Base-by-base conservation (phyloP, 2,113 vertebrate species). In the Nannobrachium achirus region DNA sequence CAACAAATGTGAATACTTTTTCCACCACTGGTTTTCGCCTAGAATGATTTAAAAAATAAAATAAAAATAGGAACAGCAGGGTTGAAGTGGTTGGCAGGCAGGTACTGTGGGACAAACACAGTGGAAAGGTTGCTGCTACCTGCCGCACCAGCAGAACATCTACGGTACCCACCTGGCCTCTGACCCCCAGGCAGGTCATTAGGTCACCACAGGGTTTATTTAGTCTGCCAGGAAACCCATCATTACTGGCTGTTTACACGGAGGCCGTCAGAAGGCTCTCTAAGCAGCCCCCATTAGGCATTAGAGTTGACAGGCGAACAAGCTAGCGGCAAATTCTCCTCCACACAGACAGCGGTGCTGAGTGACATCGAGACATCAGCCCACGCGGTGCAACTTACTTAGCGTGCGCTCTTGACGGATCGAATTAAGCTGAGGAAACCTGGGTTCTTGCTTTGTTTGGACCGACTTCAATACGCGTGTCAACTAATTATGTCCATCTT, bases 371-470 rank as follows among this genome's bases (percentile, higher is more conserved):
- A 11, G 18, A 20, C 52, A 20, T 68, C 64, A n/a, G 40, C 33
- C 16, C 56, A 38, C 18, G 68, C 50, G 66, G 60, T 57, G 75
- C 38, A 64, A 75, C 18, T 51, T 59, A 69, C 66, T 51, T 71
- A n/a, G n/a, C n/a, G n/a, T n/a, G 9, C 19, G 7, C 52, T 63
- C 45, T 59, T 75, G 69, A 71, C 81, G 71, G 56, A 80, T 73
- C 70, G 16, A 80, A 75, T 85, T 78, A 75, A 61, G 70, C 39
- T 48, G 44, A 63, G 14, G 52, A 75, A 71, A 78, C 59, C 58
- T 63, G 20, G 16, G 25, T 51, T 59, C n/a, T 61, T 14, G 73
- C 48, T 76, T 58, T 61, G 51, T 68, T 39, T 45, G 45, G 61
- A 55, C 19, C 2, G 46, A 49, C 38, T n/a, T 56, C 58, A 77